phyloP scores from a whole-genome alignment of 2,888 invertebrate species.

The Cotesia congregata region DNA sequence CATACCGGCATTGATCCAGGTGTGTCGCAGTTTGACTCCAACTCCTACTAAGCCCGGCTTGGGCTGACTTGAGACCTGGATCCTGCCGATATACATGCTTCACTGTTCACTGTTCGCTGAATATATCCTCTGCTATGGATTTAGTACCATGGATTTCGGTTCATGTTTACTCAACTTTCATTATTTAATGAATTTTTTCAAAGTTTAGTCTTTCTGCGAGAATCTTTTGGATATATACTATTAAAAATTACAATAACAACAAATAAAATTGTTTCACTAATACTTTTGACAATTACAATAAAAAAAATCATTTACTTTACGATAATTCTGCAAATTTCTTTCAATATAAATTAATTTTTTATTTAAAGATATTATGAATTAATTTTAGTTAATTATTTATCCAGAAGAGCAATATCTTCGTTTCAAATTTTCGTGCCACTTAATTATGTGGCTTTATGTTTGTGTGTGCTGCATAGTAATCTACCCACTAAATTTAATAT shows the following conservation, averaged over 20 bases:
- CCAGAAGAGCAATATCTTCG: neutral
- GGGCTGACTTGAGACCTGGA: slow-evolving; percentile 43
- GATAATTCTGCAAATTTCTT: too few species aligned
- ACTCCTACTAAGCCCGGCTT: slow-evolving; percentile 53
- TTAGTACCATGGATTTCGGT: slow-evolving; percentile 11
- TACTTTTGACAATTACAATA: too few species aligned
- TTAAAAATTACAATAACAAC: too few species aligned
- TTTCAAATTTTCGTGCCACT: too few species aligned
- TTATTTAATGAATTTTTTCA: neutral
- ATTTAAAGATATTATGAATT: too few species aligned
- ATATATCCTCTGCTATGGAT: slow-evolving; percentile 10
- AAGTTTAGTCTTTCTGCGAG: neutral
- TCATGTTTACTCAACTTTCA: slow-evolving; percentile 5
- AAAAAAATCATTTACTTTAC: too few species aligned
- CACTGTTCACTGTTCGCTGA: slow-evolving; percentile 3
- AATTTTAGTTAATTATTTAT: too few species aligned
- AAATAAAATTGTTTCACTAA: too few species aligned
- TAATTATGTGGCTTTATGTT: neutral
- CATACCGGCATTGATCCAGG: slow-evolving; percentile 58
- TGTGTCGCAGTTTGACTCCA: slow-evolving; percentile 56
- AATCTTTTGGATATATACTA: too few species aligned
- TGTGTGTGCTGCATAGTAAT: neutral
- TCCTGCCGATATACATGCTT: slow-evolving; percentile 30
- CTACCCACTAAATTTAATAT: neutral
- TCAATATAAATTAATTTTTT: too few species aligned